phyloP scores from a whole-genome alignment of 2,888 invertebrate genomes.

The Heliconius ethilla region DNA sequence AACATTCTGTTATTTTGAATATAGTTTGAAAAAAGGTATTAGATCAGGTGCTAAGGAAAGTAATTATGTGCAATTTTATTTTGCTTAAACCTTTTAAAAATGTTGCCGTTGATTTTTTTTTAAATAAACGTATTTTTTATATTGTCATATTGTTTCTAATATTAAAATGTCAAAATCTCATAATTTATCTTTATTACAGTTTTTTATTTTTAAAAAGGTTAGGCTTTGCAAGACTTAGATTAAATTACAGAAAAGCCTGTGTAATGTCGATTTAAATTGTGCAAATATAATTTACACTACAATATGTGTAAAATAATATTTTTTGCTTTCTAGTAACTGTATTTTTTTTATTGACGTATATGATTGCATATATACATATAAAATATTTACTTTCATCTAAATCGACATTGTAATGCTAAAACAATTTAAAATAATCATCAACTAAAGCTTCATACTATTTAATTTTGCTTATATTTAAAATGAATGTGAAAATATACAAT shows the following conservation, averaged over 20 bases:
- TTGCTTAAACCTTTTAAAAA: neutral
- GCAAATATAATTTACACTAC: too few species aligned
- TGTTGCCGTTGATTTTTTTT: conserved; percentile 2
- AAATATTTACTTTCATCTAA: neutral
- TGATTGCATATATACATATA: neutral
- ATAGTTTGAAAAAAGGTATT: neutral
- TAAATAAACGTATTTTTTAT: neutral
- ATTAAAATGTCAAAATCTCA: too few species aligned
- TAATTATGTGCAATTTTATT: conserved; percentile 14
- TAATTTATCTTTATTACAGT: too few species aligned
- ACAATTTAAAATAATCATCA: neutral
- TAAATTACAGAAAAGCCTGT: too few species aligned
- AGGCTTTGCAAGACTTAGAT: too few species aligned
- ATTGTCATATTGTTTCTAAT: too few species aligned
- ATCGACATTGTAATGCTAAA: neutral
- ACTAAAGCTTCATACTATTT: conserved; percentile 1
- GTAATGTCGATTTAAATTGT: too few species aligned
- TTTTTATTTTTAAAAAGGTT: too few species aligned
- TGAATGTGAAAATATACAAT: neutral
- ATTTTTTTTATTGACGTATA: too few species aligned
- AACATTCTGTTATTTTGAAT: neutral
- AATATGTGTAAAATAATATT: too few species aligned
- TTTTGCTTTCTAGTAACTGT: too few species aligned
- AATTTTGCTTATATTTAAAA: conserved; percentile 6
- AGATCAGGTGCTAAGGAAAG: conserved; percentile 2